Evolutionary conservation across 2,113 vertebrate genomes (phyloP).

Genomic region (Scytalopus superciliaris): DNA sequence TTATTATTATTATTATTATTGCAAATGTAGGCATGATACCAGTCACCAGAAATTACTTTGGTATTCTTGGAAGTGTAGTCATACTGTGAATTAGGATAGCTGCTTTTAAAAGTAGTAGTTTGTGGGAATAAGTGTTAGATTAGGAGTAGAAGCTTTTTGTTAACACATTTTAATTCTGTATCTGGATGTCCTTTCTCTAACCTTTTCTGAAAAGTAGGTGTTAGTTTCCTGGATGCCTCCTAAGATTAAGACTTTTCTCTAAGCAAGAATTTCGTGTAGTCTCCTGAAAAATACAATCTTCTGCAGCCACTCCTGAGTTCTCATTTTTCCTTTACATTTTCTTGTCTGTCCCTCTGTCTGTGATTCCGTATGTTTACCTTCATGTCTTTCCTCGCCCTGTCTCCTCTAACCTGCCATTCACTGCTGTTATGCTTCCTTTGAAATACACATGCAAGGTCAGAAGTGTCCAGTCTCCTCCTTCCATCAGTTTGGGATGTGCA

Average conservation of each 20-base stretch:
- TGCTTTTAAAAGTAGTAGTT: background rate
- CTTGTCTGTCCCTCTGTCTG: background rate
- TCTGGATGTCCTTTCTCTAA: background rate
- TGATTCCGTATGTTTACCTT: background rate
- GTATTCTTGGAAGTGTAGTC: background rate
- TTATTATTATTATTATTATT: background rate
- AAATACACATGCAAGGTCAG: background rate
- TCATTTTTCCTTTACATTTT: background rate
- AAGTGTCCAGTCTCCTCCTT: background rate
- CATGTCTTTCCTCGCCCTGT: background rate
- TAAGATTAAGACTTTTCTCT: background rate
- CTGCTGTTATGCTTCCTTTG: background rate
- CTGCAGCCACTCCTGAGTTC: background rate
- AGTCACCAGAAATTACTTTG: background rate
- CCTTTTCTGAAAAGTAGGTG: background rate
- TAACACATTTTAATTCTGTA: background rate
- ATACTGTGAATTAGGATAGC: background rate
- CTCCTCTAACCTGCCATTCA: background rate
- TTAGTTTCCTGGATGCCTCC: background rate
- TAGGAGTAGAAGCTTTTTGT: background rate
- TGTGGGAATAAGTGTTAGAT: background rate
- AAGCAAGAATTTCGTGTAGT: background rate
- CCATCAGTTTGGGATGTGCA: background rate
- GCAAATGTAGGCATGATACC: background rate
- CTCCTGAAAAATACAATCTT: background rate